Conservation (phyloP, 2,797 vertebrate genomes). For the Gymnoscopelus braueri region DNA sequence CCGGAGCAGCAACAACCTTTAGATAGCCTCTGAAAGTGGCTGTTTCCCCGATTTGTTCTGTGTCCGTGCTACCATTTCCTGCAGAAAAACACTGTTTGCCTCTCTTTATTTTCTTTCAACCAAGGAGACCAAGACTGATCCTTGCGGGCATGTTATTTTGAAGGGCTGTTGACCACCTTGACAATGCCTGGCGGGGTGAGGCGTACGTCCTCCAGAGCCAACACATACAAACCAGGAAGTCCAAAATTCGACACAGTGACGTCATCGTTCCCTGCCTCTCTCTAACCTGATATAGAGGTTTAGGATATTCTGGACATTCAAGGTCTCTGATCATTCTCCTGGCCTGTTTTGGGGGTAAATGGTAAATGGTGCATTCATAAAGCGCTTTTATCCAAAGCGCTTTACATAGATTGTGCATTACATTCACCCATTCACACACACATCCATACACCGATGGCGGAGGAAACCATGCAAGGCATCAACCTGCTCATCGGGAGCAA, state of each 20-base stretch:
- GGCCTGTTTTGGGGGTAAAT: neutral
- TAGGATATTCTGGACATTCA: neutral
- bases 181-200: conserved; percentile 54
- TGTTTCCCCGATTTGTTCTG: neutral
- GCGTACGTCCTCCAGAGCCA: conserved; percentile 41
- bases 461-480: no score
- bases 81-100: conserved; percentile 38
- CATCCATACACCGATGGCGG: no score
- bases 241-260: conserved; percentile 40
- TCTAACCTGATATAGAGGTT: conserved; percentile 31
- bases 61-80: conserved; percentile 21
- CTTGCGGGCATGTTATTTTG: conserved; percentile 60
- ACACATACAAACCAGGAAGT: conserved; percentile 55
- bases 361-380: no score
- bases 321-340: neutral
- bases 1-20: conserved; percentile 31
- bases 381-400: no score
- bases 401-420: no score
- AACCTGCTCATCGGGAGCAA: no score
- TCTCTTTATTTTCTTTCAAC: conserved; percentile 59
- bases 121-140: conserved; percentile 56
- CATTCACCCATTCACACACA: no score
- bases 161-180: conserved; percentile 46
- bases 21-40: conserved; percentile 1
- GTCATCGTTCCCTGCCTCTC: conserved; percentile 14